These are phyloP conservation scores for Lordiphosa stackelbergi DNA, from an alignment of 1,140 invertebrate genomes.

Conservation along the genomic window DNA sequence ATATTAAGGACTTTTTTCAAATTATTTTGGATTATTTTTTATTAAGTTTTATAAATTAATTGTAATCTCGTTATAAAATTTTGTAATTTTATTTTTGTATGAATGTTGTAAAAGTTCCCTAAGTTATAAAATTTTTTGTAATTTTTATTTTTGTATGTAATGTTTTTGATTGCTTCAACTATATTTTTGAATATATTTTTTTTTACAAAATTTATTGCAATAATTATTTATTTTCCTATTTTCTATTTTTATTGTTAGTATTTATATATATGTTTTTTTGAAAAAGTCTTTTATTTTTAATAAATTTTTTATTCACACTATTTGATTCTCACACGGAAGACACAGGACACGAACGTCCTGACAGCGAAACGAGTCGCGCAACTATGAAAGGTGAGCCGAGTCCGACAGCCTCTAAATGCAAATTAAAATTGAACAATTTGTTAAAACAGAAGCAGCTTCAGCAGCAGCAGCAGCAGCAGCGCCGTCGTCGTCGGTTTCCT, in stretches of 20 bases:
- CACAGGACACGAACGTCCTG: constrained; percentile 63
- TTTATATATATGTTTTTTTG: not conserved
- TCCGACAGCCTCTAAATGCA: constrained; percentile 64
- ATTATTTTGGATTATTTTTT: too few species aligned
- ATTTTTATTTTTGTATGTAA: not conserved
- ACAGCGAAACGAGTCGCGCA: constrained; percentile 46
- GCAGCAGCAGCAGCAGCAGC: constrained; percentile 30
- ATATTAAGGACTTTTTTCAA: too few species aligned
- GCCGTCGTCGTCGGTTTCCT: constrained; percentile 39
- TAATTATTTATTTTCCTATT: too few species aligned
- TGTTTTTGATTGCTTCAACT: not conserved
- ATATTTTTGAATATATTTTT: too few species aligned
- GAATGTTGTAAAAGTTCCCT: too few species aligned
- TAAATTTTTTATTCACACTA: not conserved
- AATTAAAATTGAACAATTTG: constrained; percentile 69
- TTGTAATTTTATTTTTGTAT: too few species aligned
- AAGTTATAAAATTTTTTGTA: not conserved
- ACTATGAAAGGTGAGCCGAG: constrained; percentile 59
- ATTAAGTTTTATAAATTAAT: too few species aligned
- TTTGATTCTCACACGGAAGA: constrained; percentile 31
- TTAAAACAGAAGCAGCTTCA: constrained; percentile 45
- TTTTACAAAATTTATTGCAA: too few species aligned
- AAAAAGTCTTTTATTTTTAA: not conserved
- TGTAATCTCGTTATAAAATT: too few species aligned
- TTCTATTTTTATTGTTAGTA: not conserved